Base-by-base conservation (phyloP, 1,140 invertebrate species). In the Anastrepha ludens region DNA sequence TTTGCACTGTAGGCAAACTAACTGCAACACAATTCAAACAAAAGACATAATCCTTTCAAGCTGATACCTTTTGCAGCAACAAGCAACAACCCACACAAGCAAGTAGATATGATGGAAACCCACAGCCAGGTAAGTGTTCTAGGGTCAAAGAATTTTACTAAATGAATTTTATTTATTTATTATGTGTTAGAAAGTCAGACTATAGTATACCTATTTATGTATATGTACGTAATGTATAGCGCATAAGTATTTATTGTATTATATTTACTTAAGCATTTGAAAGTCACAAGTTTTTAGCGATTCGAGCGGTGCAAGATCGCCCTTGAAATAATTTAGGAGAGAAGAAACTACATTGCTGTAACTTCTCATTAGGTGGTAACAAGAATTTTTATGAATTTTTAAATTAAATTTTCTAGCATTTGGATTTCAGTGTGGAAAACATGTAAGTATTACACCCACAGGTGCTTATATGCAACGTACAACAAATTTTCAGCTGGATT, bases 211-310 rank as follows among this genome's bases (percentile, higher is more conserved):
- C 6, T 62, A 62, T 13, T 62, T 62, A 62, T 47, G 17, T 17
- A 41, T 74, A 13, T 15, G 44, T 41, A 47, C 7, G 6, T 55
- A 11, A 55, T 55, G 2, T 55, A 62, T 62, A 15, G 13, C n/a
- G 1, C 29, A 29, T 29, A 29, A 29, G 29, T 62, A 17, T 62
- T 62, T 17, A 15, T 17, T 29, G 8, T 81, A 11, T 58, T 58
- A 29, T 81, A 81, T 81, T 15, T 81, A 81, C 74, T 81, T 81
- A 81, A 3, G 3, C n/a, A 81, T 29, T 29, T 50, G 74, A 81
- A 81, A 81, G n/a, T 81, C 74, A 81, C 74, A 81, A 81, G 74
- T 81, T 81, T 55, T 55, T 81, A 81, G n/a, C 17, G 64, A 55
- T 11, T 58, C 11, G 47, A 29, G 4, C 47, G n/a, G 47, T n/a